Conservation (phyloP, 2,113 vertebrate genomes). For the Aptenodytes patagonicus region DNA sequence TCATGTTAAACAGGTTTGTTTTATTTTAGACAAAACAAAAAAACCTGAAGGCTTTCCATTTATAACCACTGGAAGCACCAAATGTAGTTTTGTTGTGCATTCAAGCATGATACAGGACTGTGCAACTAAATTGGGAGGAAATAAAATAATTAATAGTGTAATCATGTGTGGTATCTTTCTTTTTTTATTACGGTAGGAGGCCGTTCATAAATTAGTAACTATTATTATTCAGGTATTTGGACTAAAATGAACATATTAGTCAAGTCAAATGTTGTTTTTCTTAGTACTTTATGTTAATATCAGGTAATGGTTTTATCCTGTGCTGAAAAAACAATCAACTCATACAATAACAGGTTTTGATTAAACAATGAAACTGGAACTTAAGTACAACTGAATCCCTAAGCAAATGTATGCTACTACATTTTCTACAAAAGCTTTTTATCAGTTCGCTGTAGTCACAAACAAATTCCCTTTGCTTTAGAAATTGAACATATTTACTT, state of each 20-base stretch:
- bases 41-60: background rate
- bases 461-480: background rate
- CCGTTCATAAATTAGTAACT: background rate
- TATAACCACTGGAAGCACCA: background rate
- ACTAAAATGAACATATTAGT: background rate
- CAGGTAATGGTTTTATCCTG: background rate
- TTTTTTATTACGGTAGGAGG: background rate
- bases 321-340: conserved; percentile 20
- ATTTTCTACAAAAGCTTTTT: background rate
- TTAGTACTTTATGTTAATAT: background rate
- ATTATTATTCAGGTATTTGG: background rate
- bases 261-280: background rate
- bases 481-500: background rate
- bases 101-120: background rate
- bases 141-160: background rate
- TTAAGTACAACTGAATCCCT: background rate
- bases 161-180: background rate
- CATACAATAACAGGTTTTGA: conserved; percentile 7
- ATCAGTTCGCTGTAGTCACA: background rate
- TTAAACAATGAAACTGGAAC: background rate
- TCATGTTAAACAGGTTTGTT: conserved; percentile 21
- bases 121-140: background rate
- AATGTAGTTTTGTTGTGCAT: background rate
- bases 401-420: background rate
- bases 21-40: background rate